Evolutionary conservation across 2,797 vertebrate species (phyloP), one percentile per base, ranked within the genome.

Genomic region (Sebastolobus alascanus): DNA sequence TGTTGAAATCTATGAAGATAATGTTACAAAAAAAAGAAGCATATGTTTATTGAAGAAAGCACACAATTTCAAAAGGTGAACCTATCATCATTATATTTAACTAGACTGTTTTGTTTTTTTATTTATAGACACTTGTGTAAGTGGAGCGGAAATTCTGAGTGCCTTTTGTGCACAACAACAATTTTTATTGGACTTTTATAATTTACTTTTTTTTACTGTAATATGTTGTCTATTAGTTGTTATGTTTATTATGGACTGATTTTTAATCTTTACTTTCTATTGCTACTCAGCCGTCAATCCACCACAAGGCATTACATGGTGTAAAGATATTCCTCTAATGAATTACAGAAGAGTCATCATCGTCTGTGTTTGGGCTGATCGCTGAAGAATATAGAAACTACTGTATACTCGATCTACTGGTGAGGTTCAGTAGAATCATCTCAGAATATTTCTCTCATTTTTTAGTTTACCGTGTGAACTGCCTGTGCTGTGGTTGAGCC

Each of bases 111-210:
- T 65, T 85, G 22, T 20, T 67, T 72, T 72, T 79, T 86, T 63
- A 97, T 96, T 96, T 96, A 96, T 96, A 96, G 90, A 95, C 93
- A 92, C 94, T 29, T 89, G 82, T 89, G 78, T 72, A 78, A 80
- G 82, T 89, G 80, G 37, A 86, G 85, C 84, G 77, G 72, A 79
- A 92, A 87, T 94, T 93, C 95, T 95, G 89, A 97, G 97, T 97
- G 97, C 97, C 97, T 98, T 98, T 96, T 96, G 96, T 95, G 96
- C 96, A 96, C 96, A 85, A 77, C 78, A 89, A 93, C 52, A 54
- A 29, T 94, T 94, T 94, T 91, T 94, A 91, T 92, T 88, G 71
- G 75, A 91, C 85, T 92, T 93, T 92, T 91, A 80, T 90, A 90
- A 90, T 82, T 92, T 88, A 27, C 80, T 91, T 93, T 94, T 88